phyloP scores from a whole-genome alignment of 2,888 invertebrate species.

The Mythimna pallens region DNA sequence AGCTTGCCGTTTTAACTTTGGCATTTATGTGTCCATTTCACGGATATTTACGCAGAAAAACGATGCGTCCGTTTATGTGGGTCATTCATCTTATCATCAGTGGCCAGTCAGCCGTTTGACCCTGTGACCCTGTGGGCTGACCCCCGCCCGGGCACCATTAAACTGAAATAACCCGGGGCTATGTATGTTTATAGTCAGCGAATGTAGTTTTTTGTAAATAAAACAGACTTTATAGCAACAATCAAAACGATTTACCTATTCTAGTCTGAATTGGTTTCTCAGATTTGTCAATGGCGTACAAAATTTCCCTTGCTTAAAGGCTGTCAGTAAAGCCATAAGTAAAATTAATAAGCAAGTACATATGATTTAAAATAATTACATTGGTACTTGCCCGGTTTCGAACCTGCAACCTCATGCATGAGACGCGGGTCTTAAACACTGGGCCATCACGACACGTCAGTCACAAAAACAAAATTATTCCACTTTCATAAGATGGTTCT shows the following conservation, averaged over 20 bases:
- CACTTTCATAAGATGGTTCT: not conserved
- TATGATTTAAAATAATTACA: too few relatives aligned
- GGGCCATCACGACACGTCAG: too few relatives aligned
- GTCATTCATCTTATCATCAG: slow-evolving; percentile 49
- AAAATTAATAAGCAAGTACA: too few relatives aligned
- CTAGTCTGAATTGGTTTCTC: too few relatives aligned
- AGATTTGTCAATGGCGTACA: too few relatives aligned
- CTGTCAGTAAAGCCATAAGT: too few relatives aligned
- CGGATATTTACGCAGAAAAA: slow-evolving; percentile 15
- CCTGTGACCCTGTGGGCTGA: slow-evolving; percentile 26
- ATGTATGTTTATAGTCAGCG: slow-evolving; percentile 2
- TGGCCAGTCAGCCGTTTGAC: slow-evolving; percentile 39
- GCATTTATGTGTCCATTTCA: slow-evolving; percentile 1
- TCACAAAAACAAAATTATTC: not conserved
- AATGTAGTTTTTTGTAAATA: slow-evolving; percentile 5
- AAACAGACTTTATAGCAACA: not conserved
- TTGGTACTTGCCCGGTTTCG: too few relatives aligned
- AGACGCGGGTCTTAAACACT: too few relatives aligned
- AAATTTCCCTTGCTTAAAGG: too few relatives aligned
- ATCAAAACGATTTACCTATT: not conserved
- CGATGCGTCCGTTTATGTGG: slow-evolving; percentile 29
- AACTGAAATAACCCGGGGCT: slow-evolving; percentile 14
- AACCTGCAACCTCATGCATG: too few relatives aligned
- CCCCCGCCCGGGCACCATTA: slow-evolving; percentile 22
- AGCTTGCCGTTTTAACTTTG: slow-evolving; percentile 1